Conservation (phyloP, 2,888 invertebrate genomes). For the Pristionchus maxplancki region DNA sequence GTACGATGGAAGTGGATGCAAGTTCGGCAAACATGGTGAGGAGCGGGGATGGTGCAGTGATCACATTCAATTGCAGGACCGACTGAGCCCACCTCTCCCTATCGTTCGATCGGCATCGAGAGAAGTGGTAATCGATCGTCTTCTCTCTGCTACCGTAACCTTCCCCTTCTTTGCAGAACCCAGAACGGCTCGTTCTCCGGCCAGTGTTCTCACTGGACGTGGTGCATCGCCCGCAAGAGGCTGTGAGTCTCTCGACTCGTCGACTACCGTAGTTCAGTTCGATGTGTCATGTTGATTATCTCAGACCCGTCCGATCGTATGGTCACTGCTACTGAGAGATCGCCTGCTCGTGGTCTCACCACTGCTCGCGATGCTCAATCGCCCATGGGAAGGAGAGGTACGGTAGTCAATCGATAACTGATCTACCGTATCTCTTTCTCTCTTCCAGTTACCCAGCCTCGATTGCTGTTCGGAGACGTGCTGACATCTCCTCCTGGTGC, state of each 20-base stretch:
- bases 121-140: neutral
- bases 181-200: neutral
- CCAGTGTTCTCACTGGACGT: neutral
- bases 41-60: neutral
- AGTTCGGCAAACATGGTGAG: conserved; percentile 3
- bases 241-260: neutral
- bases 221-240: neutral
- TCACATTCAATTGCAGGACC: neutral
- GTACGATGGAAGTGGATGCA: neutral
- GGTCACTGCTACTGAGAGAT: neutral
- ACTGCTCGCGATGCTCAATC: neutral
- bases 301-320: neutral
- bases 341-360: neutral
- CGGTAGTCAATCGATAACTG: neutral
- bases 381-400: neutral
- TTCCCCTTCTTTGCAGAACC: neutral
- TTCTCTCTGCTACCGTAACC: neutral
- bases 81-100: neutral
- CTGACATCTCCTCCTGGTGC: neutral
- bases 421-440: neutral
- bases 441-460: neutral
- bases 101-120: neutral
- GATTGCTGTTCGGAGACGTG: neutral
- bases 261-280: neutral
- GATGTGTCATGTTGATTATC: neutral